Evolutionary conservation across 2,113 vertebrate species (phyloP), one percentile per base, ranked within the genome.

Genomic region (Hippopotamus amphibius): DNA sequence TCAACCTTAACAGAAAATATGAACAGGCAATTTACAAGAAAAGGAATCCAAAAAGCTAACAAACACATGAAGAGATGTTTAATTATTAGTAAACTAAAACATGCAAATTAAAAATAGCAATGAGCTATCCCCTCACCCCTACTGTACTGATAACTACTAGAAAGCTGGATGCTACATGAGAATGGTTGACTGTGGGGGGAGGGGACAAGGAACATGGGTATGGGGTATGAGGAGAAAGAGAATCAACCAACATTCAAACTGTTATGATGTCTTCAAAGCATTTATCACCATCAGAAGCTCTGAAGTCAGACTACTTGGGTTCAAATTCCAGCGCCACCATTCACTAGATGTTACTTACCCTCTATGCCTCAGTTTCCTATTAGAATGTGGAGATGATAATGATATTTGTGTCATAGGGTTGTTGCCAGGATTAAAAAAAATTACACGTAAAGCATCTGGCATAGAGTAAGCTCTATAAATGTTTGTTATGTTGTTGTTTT

Each of bases 61-160:
- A 53, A 90, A 19, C 53, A 87, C 15, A 48, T 4, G 14, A 71
- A 79, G 37, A 96, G 30, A 88, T 88, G 79, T 12, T 92, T 94
- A 77, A 77, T 83, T 57, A 83, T 48, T 83, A 79, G 76, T 84
- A 88, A 85, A 66, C 16, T 12, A 2, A 83, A 93, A 82, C 41
- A 79, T 46, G 46, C 69, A 94, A 88, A 71, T 57, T 63, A 71
- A 95, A 95, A 55, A 79, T 21, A 92, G 48, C 82, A 90, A 3
- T 21, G 82, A 84, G 63, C 46, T 77, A 79, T n/a, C 55, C 48
- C 37, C 43, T 37, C 76, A 63, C 17, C 43, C 74, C 19, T 33
- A 55, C 82, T 65, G 37, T 24, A 83, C 28, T 65, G 41, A 53
- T 37, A 87, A 48, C 41, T 53, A 63, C 94, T 46, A 93, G 82